A percentile compares a stretch with the other conserved stretches of the same genome.
Evolutionary conservation across 2,113 vertebrate genomes (phyloP).

Genomic region (Eulemur rufifrons): DNA sequence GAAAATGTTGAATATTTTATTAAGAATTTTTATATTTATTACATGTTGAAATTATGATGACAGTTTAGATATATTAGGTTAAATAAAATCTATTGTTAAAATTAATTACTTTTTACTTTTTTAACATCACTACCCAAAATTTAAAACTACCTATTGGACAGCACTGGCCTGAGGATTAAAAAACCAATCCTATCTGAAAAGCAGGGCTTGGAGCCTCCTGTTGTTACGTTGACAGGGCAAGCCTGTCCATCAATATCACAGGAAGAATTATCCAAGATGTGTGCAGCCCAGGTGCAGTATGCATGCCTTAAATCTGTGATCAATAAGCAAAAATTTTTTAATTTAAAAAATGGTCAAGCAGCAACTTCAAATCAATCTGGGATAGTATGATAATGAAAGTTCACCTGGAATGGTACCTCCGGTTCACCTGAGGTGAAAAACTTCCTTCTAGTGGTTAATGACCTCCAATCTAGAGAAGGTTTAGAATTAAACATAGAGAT

Average conservation of each 20-base stretch:
- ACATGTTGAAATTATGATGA: not conserved
- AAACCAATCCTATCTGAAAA: not conserved
- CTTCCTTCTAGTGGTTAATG: not conserved
- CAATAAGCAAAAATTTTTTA: not conserved
- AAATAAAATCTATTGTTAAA: conserved; percentile 2
- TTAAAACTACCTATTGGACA: not conserved
- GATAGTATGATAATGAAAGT: not conserved
- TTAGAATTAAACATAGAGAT: not conserved
- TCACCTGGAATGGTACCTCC: not conserved
- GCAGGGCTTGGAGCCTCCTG: not conserved
- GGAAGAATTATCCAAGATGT: not conserved
- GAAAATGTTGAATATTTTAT: not conserved
- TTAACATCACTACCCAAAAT: not conserved
- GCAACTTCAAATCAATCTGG: not conserved
- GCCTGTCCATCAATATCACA: not conserved
- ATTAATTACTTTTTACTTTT: not conserved
- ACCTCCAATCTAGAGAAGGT: not conserved
- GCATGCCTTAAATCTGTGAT: not conserved
- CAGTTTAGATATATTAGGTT: not conserved
- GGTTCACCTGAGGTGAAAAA: not conserved
- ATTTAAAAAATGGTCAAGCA: not conserved
- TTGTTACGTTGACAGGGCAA: not conserved
- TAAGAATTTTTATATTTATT: not conserved
- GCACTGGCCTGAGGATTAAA: not conserved
- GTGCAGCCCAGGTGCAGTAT: not conserved